Conservation (phyloP, 2,888 invertebrate genomes). For the Tenthredo notha region DNA sequence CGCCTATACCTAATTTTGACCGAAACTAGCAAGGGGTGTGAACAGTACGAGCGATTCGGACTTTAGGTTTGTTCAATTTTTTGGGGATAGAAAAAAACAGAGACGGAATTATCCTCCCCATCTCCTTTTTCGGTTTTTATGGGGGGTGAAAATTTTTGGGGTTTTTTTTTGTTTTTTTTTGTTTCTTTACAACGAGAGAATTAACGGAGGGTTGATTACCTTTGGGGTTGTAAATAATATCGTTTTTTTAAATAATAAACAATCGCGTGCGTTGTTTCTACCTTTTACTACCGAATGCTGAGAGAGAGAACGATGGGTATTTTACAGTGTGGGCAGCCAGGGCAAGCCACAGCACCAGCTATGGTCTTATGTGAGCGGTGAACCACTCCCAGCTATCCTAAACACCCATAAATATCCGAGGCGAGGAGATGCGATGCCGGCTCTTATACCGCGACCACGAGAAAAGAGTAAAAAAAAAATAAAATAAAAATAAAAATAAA, state of each 20-base stretch:
- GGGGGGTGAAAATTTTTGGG: too few relatives aligned
- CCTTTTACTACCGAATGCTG: constrained; percentile 55
- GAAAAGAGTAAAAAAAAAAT: constrained; percentile 57
- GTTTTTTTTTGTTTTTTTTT: too few relatives aligned
- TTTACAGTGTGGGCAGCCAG: constrained; percentile 59
- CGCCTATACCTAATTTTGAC: constrained; percentile 50
- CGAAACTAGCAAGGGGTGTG: constrained; percentile 28
- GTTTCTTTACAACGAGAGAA: too few relatives aligned
- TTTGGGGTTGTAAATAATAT: too few relatives aligned
- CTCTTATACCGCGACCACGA: constrained; percentile 60
- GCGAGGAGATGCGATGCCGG: constrained; percentile 61
- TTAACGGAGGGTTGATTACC: too few relatives aligned
- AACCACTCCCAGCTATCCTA: constrained; percentile 71
- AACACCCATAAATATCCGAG: constrained; percentile 70
- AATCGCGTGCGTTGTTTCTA: constrained; percentile 55
- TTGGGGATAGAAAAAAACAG: too few relatives aligned
- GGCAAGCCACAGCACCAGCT: constrained; percentile 39
- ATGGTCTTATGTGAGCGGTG: constrained; percentile 64
- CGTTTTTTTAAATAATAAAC: background rate
- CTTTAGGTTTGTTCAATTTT: background rate
- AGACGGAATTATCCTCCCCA: too few relatives aligned
- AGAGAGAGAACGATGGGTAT: constrained; percentile 57
- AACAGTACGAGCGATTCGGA: background rate
- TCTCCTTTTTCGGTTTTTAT: too few relatives aligned
- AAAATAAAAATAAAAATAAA: constrained; percentile 61